phyloP scores from a whole-genome alignment of 2,797 vertebrate species.

The Labeo calbasu region DNA sequence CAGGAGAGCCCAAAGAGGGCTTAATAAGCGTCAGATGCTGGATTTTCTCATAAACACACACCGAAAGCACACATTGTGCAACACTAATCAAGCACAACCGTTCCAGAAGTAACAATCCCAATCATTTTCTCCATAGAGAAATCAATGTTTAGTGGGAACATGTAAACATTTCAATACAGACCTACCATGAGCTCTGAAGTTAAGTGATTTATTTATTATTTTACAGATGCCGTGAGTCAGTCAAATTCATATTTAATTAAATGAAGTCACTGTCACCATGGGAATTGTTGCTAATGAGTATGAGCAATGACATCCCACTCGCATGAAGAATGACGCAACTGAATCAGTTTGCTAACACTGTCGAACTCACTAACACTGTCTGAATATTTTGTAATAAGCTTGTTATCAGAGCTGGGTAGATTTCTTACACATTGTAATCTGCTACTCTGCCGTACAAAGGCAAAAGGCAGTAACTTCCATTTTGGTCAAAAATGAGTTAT shows the following conservation, averaged over 20 bases:
- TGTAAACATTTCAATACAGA: not conserved
- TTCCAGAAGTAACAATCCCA: slow-evolving; percentile 16
- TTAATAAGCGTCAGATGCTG: not conserved
- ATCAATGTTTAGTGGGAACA: not conserved
- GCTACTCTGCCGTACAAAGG: too few relatives aligned
- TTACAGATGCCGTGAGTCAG: not conserved
- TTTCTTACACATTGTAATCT: too few relatives aligned
- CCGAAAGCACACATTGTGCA: not conserved
- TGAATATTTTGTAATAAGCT: not conserved
- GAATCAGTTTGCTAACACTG: not conserved
- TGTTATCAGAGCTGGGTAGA: too few relatives aligned
- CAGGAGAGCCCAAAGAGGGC: not conserved
- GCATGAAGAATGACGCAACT: not conserved
- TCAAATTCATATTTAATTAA: not conserved
- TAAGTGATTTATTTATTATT: not conserved
- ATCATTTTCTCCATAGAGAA: not conserved
- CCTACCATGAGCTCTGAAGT: not conserved
- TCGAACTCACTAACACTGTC: not conserved
- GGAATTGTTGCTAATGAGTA: not conserved
- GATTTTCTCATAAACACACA: not conserved
- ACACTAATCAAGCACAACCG: not conserved
- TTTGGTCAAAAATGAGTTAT: too few relatives aligned
- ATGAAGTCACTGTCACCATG: not conserved
- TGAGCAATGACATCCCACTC: not conserved
- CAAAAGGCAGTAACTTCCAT: too few relatives aligned